Base-by-base conservation (phyloP, 2,888 invertebrate species). In the Blastobasis adustella region DNA sequence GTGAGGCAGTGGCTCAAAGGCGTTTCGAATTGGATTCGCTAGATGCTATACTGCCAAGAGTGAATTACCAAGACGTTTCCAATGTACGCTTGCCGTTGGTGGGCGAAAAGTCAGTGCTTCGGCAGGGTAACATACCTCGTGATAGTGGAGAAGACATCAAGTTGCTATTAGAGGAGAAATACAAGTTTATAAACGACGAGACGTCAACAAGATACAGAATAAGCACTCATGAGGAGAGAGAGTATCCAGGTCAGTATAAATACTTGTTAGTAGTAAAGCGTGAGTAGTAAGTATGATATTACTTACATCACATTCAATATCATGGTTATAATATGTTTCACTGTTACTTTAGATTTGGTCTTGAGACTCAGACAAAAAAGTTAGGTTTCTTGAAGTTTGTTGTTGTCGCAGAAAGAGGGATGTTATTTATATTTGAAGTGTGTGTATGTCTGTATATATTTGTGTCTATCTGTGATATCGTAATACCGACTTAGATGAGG, bases 151-250 rank as follows among this genome's bases (percentile, higher is more conserved):
- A 76, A 48, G 71, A 69, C 8, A 73, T 86, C 1, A 80, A 81
- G 49, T 56, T 62, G 0, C 54, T 82, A 6, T 53, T 87, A 0
- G 85, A 87, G 66, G 78, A 82, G 37, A 82, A 78, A 50, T 86
- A 85, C 56, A 83, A 69, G 57, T 87, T 87, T 59, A 70, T 58
- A 41, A 86, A 83, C 60, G 80, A 84, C 58, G 78, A 78, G 49
- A 69, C 57, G 0, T 78, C 84, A 0, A 86, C 71, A 0, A 73
- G 87, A 40, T 87, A 65, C 53, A 75, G 63, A 42, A 70, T 86
- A 5, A 23, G 38, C 6, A 57, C 74, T 1, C 66, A 59, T 4
- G 71, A 73, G 36, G 74, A 71, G 0, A 65, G 62, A 38, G 58
- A 65, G 5, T 63, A 58, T 54, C 56, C 72, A 62, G 74, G 82